Evolutionary conservation across 1,140 invertebrate genomes (phyloP).

Genomic region (Dendrolimus kikuchii): DNA sequence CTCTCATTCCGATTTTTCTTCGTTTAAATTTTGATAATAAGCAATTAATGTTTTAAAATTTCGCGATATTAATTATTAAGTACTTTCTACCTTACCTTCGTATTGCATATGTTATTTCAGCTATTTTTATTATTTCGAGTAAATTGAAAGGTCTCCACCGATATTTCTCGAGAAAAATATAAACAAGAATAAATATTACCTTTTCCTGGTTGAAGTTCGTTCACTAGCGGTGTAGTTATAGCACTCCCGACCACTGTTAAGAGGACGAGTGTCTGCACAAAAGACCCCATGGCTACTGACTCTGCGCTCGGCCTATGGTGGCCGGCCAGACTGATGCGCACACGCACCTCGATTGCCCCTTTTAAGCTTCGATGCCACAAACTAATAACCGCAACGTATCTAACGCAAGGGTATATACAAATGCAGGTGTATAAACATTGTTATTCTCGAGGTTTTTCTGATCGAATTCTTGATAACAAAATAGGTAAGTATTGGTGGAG

Average conservation of each 20-base stretch:
- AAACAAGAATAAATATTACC: conserved; percentile 19
- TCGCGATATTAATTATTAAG: not conserved
- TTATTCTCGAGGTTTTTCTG: too few species aligned
- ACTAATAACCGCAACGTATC: conserved; percentile 1
- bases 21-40: conserved; percentile 1
- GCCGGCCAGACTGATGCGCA: conserved; percentile 34
- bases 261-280: conserved; percentile 33
- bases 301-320: conserved; percentile 12
- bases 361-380: conserved; percentile 30
- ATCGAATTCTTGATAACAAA: too few species aligned
- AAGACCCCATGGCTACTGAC: conserved; percentile 53
- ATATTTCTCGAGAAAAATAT: too few species aligned
- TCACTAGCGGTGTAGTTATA: conserved; percentile 41
- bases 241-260: conserved; percentile 19
- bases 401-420: not conserved
- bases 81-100: not conserved
- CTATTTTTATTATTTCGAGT: too few species aligned
- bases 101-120: not conserved
- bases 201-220: conserved; percentile 50
- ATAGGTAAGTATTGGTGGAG: too few species aligned
- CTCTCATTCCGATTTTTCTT: not conserved
- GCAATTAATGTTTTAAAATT: conserved; percentile 4
- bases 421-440: too few species aligned
- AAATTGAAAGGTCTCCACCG: too few species aligned
- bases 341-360: conserved; percentile 24